Evolutionary conservation across 2,113 vertebrate species (phyloP), one percentile per base, ranked within the genome.

Genomic region (Anarhynchus alexandrinus): DNA sequence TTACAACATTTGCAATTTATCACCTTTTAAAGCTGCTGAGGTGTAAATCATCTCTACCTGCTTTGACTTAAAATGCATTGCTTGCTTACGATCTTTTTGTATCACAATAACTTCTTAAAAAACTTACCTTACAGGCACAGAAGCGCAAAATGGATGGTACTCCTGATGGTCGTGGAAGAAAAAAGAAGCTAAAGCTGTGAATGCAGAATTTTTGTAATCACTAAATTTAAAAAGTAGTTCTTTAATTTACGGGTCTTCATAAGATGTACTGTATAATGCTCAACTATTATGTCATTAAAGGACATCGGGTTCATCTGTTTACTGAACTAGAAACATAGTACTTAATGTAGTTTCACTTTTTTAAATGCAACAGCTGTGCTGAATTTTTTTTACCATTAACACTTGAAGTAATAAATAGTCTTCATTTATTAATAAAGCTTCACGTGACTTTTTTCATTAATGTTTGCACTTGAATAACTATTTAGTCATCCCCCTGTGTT

Each of bases 151-250:
- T 99, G 81, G 99, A 99, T 57, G 99, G 99, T 84, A 98, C 98
- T 55, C 97, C 99, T 58, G 99, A 99, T n/a, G 99, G 99, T 21
- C 98, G 99, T 69, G 99, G 99, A 87, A 99, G 99, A 81, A 99
- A 98, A 97, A 99, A 99, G 98, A 99, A 99, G 97, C 98, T 99
- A 86, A 99, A 99, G 98, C 98, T 99, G 98, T 99, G 98, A 99
- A 98, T 80, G 87, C 58, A 27, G 90, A 88, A 77, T 82, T 97
- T 97, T 97, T 97, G 45, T 97, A 97, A 97, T 98, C 97, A 97
- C 93, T 98, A 98, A 97, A 94, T 93, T 97, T 96, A 96, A 97
- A 95, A 96, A 98, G 98, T 98, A 98, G 98, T 98, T 98, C 98
- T 98, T 98, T 98, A 98, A 98, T 98, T 98, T 98, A 98, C 98